Evolutionary conservation across 2,888 invertebrate genomes (phyloP).

Genomic region (Rhaphigaster nebulosa): DNA sequence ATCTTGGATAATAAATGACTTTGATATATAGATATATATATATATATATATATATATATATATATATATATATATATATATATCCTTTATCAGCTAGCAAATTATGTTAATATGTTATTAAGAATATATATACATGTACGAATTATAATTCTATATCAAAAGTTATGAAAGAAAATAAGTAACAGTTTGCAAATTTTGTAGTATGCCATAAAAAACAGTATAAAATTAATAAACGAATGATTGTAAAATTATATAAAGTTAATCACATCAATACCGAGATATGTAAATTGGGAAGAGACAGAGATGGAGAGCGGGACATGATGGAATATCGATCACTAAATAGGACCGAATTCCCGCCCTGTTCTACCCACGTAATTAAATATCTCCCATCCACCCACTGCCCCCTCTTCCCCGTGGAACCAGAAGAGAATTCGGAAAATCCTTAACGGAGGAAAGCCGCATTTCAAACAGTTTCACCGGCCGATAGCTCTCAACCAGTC

Average conservation of each 20-base stretch:
- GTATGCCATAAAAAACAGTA: background rate
- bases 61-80: no score
- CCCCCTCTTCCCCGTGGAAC: background rate
- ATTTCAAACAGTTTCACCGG: background rate
- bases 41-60: no score
- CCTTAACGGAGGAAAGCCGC: slow-evolving; percentile 20
- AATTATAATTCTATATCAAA: no score
- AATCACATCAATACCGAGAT: background rate
- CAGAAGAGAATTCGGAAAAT: slow-evolving; percentile 30
- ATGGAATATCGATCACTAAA: slow-evolving; percentile 44
- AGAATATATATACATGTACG: no score
- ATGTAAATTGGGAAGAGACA: slow-evolving; percentile 4
- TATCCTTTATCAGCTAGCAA: no score
- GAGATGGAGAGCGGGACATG: background rate
- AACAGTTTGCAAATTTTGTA: background rate
- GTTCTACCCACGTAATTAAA: slow-evolving; percentile 33
- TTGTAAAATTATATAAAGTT: background rate
- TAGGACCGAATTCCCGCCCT: slow-evolving; percentile 40
- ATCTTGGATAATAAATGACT: no score
- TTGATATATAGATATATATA: no score
- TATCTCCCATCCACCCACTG: background rate
- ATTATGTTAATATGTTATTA: no score
- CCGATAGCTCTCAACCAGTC: background rate
- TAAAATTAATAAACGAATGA: background rate
- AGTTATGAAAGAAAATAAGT: no score